Base-by-base conservation (phyloP, 2,888 invertebrate genomes). In the Cephus nigrinus region DNA sequence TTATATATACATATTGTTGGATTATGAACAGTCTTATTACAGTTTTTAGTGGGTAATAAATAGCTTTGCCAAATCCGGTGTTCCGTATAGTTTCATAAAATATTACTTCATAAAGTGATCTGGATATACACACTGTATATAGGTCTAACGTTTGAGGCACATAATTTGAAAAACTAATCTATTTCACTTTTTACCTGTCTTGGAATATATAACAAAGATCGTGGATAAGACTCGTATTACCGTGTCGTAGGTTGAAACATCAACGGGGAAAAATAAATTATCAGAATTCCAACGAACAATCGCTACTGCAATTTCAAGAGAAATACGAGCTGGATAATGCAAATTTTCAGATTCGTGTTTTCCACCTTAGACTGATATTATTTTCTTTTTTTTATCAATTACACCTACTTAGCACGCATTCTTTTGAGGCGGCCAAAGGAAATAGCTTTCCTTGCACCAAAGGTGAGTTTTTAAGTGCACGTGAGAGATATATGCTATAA, bases 61-160 rank as follows among this genome's bases (percentile, higher is more conserved):
- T 83, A 80, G 76, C 80, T 69, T 55, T 80, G 76, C 83, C 79
- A 83, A 81, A 83, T 81, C 82, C 77, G 74, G 72, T 76, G 78
- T 82, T 78, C 78, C 81, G 77, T 82, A 80, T 84, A 84, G 85
- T 84, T 85, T 84, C 73, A 76, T 82, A 81, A 84, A 79, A 82
- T 85, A 86, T 83, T 81, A 81, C 79, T 81, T 83, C 80, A 82
- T 84, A 82, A 85, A 84, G 82, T 74, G 79, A 5, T 15, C 23
- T 15, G 23, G 40, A 23, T 55, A 23, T 23, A 5, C 5, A 23
- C 40, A 23, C 23, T 40, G 5, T 23, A 4, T 40, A 55, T 55
- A 23, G 23, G 40, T 55, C 23, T 55, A 5, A 55, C 5, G 23
- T 15, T 40, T 55, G 5, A 23, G 40, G 23, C 9, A 23, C 5